Evolutionary conservation across 2,888 invertebrate species (phyloP).

Genomic region (Hyposoter didymator): DNA sequence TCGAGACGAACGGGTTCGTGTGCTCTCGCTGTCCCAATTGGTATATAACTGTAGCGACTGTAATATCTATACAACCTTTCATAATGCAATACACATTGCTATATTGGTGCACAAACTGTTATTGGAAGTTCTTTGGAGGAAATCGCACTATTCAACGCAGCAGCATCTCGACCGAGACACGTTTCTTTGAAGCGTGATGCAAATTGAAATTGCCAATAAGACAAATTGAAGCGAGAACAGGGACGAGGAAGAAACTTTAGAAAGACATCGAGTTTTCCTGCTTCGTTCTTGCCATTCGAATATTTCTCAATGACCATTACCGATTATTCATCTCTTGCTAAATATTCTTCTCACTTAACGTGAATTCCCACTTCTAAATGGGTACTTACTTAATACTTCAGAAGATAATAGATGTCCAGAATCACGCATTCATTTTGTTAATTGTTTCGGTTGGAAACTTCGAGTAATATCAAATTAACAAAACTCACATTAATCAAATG

Average conservation of each 20-base stretch:
- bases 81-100: slow-evolving; percentile 17
- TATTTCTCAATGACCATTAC: slow-evolving; percentile 58
- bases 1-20: slow-evolving; percentile 39
- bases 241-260: slow-evolving; percentile 42
- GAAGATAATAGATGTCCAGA: background rate
- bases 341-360: background rate
- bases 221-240: slow-evolving; percentile 26
- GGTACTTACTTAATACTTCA: background rate
- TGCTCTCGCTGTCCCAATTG: slow-evolving; percentile 28
- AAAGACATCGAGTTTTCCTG: background rate
- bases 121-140: slow-evolving; percentile 59
- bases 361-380: no score
- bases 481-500: no score
- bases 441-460: background rate
- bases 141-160: slow-evolving; percentile 29
- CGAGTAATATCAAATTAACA: background rate
- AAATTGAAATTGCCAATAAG: slow-evolving; percentile 67
- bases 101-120: slow-evolving; percentile 59
- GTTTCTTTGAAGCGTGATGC: slow-evolving; percentile 61
- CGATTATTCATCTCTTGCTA: background rate
- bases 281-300: slow-evolving; percentile 18
- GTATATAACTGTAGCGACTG: slow-evolving; percentile 19
- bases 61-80: slow-evolving; percentile 19
- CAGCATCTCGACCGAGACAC: slow-evolving; percentile 46
- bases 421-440: background rate